phyloP scores from a whole-genome alignment of 1,140 invertebrate species.

The Brachystomella parvula region DNA sequence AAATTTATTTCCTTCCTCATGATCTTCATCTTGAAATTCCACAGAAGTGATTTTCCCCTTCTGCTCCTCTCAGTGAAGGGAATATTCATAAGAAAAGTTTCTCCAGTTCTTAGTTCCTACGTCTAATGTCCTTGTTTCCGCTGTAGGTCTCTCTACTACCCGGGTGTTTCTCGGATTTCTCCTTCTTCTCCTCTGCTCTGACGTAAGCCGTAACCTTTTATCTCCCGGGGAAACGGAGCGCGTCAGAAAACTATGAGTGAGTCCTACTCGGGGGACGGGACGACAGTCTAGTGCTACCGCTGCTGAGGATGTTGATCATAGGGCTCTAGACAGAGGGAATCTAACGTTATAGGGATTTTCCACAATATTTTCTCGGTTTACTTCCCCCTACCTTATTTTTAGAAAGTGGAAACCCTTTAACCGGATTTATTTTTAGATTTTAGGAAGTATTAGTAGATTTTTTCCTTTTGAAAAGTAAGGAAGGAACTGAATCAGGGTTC shows the following conservation, averaged over 20 bases:
- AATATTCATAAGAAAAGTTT: too few species aligned
- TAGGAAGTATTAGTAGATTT: conserved; percentile 7
- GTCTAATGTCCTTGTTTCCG: too few species aligned
- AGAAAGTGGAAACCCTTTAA: conserved; percentile 6
- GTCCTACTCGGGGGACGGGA: not conserved
- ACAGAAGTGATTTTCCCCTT: not conserved
- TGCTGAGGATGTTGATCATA: not conserved
- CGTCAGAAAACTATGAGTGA: not conserved
- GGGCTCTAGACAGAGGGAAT: not conserved
- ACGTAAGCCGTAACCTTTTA: conserved; percentile 10
- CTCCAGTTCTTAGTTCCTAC: too few species aligned
- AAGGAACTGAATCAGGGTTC: not conserved
- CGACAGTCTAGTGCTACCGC: not conserved
- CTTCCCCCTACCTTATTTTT: conserved; percentile 4
- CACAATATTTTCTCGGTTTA: not conserved
- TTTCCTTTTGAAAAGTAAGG: not conserved
- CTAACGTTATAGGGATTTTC: not conserved
- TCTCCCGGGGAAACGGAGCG: conserved; percentile 4
- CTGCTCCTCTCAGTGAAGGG: too few species aligned
- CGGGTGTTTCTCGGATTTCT: not conserved
- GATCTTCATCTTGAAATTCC: not conserved
- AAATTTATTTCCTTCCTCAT: not conserved
- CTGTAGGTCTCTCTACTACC: too few species aligned
- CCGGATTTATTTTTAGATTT: not conserved
- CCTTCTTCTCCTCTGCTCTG: not conserved